Base-by-base conservation (phyloP, 2,797 vertebrate species). In the Antennarius maculatus region DNA sequence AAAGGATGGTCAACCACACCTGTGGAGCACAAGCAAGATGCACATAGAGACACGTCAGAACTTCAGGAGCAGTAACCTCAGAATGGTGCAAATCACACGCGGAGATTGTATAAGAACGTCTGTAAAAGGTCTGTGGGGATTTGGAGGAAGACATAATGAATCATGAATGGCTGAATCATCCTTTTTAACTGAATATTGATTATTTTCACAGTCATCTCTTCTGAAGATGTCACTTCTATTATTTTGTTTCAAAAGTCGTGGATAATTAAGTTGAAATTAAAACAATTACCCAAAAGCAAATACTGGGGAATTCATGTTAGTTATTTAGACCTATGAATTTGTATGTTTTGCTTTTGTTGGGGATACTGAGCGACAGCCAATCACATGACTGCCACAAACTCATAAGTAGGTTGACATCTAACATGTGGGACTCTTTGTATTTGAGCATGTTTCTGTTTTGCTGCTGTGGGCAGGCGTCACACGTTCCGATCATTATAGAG, bases 1-100 rank as follows among this genome's bases (percentile, higher is more conserved):
- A 99, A 37, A 99, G 95, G 49, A 99, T 94, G 0, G 97, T 97
- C 83, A 99, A 76, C 97, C 97, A 99, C 66, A 99, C 96, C 89
- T 92, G 77, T 6, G 54, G 6, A 51, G 16, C 3, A 31, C 4
- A 46, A 13, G 3, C 6, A 34, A 31, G 1, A 28, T 0, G 27
- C 3, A 55, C 3, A 41, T 6, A 54, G 13, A n/a, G 6, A 29
- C 0, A n/a, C 3, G 13, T 7, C 3, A 51, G 54, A 41, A 12
- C 50, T 5, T 41, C 55, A 34, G 39, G 41, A 42, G n/a, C 7
- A 48, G 43, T 2, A 2, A 37, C 0, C 5, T 9, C 2, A 5
- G 39, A 34, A n/a, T 12, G 15, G 10, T 7, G 8, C 1, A 28
- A n/a, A 18, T 4, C 1, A 4, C 10, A 5, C 45, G 7, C 6